Evolutionary conservation across 2,113 vertebrate genomes (phyloP), one percentile per base, ranked within the genome.

Genomic region (Isichthys henryi): DNA sequence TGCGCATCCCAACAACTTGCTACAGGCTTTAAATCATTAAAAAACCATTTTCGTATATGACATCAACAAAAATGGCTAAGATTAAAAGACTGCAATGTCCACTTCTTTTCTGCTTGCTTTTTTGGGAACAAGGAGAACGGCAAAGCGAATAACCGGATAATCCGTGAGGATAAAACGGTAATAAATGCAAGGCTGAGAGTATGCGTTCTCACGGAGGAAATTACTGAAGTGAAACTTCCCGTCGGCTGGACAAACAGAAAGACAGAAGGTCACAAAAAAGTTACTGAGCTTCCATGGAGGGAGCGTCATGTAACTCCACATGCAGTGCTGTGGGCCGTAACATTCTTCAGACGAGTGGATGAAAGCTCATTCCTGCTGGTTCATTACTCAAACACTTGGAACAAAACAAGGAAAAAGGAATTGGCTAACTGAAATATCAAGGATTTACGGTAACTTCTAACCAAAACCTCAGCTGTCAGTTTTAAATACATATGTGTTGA

Each of bases 101-200:
- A n/a, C 23, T 85, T 39, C 21, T 45, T 85, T 56, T 74, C 53
- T 43, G 50, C 56, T 70, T 93, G 88, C 93, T 92, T 93, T 92
- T 93, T 92, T 90, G 90, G 92, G 88, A 84, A 87, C 70, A 77
- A 88, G 48, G 70, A 23, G 17, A 82, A 77, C 48, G 92, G 91
- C 93, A 92, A 88, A 88, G 84, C n/a, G n/a, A n/a, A 70, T 70
- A 70, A 70, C 10, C 0, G 89, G 88, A 70, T 93, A 92, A 93
- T 92, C 90, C 93, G 58, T 93, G 92, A 48, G 92, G 92, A 94
- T 95, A 93, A 93, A 90, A 91, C 89, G 89, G 88, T 91, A 93
- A 95, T 94, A 93, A 94, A 93, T 90, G 91, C 88, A 89, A 92
- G 92, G 93, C 94, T 80, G 66, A 91, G 92, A 92, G 92, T 93